Evolutionary conservation across 2,888 invertebrate species (phyloP).

Genomic region (Cataglyphis altisquamis): DNA sequence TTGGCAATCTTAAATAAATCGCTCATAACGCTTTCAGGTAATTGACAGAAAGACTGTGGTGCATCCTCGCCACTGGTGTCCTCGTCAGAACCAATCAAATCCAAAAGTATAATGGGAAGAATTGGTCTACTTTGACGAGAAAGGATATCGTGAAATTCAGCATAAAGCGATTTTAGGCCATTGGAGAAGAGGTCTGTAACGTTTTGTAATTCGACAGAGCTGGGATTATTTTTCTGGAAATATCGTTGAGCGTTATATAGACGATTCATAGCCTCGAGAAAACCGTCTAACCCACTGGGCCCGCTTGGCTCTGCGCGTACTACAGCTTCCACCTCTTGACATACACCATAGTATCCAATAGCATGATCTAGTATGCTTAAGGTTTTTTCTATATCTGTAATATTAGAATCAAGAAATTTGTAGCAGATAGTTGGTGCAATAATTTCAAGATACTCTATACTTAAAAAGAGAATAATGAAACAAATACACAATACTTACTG

Average conservation of each 20-base stretch:
- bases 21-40: constrained; percentile 90
- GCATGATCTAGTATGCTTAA: constrained; percentile 96
- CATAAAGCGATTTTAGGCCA: constrained; percentile 94
- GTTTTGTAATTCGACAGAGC: constrained; percentile 97
- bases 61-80: constrained; percentile 89
- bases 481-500: constrained; percentile 88
- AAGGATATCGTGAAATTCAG: constrained; percentile 95
- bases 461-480: not conserved
- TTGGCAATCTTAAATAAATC: constrained; percentile 93
- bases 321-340: constrained; percentile 95
- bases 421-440: not conserved
- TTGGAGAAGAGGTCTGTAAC: constrained; percentile 93
- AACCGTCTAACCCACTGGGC: constrained; percentile 86
- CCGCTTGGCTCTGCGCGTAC: constrained; percentile 94
- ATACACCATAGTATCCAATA: constrained; percentile 97
- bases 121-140: constrained; percentile 95
- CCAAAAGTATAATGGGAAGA: constrained; percentile 95
- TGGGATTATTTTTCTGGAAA: constrained; percentile 96
- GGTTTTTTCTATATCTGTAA: constrained; percentile 92
- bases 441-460: not conserved
- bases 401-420: not conserved
- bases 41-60: constrained; percentile 89
- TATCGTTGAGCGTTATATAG: constrained; percentile 95
- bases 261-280: constrained; percentile 92
- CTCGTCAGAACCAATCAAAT: constrained; percentile 95